Conservation (phyloP, 2,888 invertebrate genomes). For the Nephrotoma flavescens region DNA sequence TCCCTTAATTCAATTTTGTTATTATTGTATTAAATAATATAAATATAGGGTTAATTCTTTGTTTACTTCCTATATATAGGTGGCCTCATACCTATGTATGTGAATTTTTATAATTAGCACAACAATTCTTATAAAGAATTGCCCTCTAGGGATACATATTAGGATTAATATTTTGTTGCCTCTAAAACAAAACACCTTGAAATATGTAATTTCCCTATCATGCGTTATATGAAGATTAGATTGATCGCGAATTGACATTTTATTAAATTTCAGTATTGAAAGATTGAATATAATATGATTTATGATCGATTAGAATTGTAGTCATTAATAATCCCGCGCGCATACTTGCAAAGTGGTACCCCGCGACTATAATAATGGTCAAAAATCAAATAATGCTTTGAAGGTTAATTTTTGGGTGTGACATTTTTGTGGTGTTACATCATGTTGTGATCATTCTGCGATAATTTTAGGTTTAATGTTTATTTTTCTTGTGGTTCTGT, state of each 20-base stretch:
- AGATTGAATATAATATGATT: neutral
- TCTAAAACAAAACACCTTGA: neutral
- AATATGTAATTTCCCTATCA: neutral
- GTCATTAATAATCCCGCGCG: neutral
- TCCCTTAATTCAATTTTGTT: neutral
- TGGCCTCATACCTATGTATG: neutral
- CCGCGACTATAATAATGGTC: neutral
- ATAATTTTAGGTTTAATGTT: neutral
- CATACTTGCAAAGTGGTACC: neutral
- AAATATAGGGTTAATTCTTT: neutral
- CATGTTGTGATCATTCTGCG: constrained; percentile 2
- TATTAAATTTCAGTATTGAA: neutral
- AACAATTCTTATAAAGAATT: neutral
- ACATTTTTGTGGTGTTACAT: constrained; percentile 4
- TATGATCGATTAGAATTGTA: neutral
- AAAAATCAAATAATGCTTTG: neutral
- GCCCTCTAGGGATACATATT: neutral
- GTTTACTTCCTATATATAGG: neutral
- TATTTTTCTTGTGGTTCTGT: neutral
- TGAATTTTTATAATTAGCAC: neutral
- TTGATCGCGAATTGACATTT: neutral
- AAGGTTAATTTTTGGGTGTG: constrained; percentile 4
- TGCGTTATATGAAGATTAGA: neutral
- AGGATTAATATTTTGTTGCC: neutral
- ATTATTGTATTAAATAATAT: neutral